Base-by-base conservation (phyloP, 2,797 vertebrate species). In the Scomberomorus guttatus region DNA sequence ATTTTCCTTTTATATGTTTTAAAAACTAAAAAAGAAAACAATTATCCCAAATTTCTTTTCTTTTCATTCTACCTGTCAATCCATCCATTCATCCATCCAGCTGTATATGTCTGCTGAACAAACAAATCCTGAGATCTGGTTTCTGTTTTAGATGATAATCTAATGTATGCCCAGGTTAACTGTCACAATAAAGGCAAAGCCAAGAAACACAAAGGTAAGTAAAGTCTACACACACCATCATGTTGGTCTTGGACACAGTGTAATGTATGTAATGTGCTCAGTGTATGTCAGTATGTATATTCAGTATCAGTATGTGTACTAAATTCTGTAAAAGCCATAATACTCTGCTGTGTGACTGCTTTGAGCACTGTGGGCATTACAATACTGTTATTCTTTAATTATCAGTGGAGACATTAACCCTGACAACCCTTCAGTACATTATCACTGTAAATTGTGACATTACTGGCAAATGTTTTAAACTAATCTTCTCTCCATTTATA, bases 161-260 rank as follows among this genome's bases (percentile, higher is more conserved):
- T 55, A 25, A 32, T 0, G 4, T 68, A 68, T 5, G 20, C 64
- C 4, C 20, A 68, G 10, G 37, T 68, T 10, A 55, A 25, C 39
- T 0, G 0, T 22, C 25, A n/a, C 14, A 37, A 11, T 7, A 25
- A 54, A 25, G 58, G 27, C 13, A 75, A 75, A 67, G 73, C 17
- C 13, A 77, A 77, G 51, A 56, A 39, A 37, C 37, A 56, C 7
- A 70, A 39, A 50, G 66, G 58, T 59, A 4, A 55, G 75, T 14
- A 54, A 54, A 34, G 25, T 54, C 14, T 20, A 22, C 6, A 5
- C 7, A 15, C 13, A 17, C 25, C 3, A 12, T 15, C 37, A 32
- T 55, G 37, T 56, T 42, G 5, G 15, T n/a, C 51, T 52, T 29
- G 2, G 11, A 32, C 1, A 73, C 3, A 42, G 17, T 20, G 8